A percentile compares a stretch with the other conserved stretches of the same genome.
phyloP scores from a whole-genome alignment of 2,888 invertebrate species.

The Troilus luridus region DNA sequence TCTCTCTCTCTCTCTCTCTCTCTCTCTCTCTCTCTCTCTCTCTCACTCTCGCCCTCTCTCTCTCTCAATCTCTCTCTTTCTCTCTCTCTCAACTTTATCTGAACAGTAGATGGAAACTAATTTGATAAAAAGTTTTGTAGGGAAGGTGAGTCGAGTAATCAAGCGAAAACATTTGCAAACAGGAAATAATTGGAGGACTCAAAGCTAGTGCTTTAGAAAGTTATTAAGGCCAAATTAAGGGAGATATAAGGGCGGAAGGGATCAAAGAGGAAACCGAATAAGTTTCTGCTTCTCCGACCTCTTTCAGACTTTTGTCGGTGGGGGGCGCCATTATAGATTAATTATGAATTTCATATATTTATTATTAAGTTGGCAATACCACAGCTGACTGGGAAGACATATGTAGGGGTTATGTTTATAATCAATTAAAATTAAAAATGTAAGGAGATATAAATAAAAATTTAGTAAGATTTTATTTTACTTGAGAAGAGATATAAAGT shows the following conservation, averaged over 20 bases:
- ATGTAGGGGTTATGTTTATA: background rate
- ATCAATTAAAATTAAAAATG: background rate
- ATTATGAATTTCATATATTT: background rate
- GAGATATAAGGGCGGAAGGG: background rate
- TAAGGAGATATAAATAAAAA: background rate
- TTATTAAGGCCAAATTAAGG: conserved; percentile 1
- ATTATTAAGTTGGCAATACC: background rate
- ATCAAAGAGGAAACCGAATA: background rate
- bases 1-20: too few relatives aligned
- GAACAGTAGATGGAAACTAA: background rate
- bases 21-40: too few relatives aligned
- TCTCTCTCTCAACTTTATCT: too few relatives aligned
- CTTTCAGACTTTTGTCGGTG: background rate
- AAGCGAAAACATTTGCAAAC: background rate
- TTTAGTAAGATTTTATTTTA: too few relatives aligned
- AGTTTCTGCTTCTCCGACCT: background rate
- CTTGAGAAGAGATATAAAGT: background rate
- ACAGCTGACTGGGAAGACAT: background rate
- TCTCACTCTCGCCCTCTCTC: too few relatives aligned
- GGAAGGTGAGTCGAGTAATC: background rate
- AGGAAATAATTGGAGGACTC: conserved; percentile 4
- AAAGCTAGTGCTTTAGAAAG: background rate
- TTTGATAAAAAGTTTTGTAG: background rate
- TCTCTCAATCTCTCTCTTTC: too few relatives aligned
- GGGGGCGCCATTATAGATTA: background rate